phyloP scores from a whole-genome alignment of 2,797 vertebrate genomes.

The Lemur catta region DNA sequence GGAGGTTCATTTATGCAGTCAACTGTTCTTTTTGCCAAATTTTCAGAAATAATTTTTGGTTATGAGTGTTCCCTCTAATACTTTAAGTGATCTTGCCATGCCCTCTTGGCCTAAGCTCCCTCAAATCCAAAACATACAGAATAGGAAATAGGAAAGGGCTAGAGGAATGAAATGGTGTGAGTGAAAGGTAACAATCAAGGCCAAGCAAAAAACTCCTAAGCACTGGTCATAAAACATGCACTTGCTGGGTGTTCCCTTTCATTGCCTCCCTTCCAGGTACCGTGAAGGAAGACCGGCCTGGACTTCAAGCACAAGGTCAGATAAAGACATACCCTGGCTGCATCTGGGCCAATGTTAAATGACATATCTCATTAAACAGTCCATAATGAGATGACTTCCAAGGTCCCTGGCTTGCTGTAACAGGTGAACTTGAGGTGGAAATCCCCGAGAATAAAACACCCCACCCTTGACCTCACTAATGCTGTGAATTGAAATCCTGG shows the following conservation, averaged over 20 bases:
- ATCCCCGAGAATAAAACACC: neutral
- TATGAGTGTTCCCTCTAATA: neutral
- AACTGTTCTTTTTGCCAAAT: neutral
- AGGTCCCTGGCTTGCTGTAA: neutral
- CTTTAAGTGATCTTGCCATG: neutral
- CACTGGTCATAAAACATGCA: rapidly evolving
- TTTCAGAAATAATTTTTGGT: neutral
- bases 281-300: neutral
- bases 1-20: neutral
- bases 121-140: neutral
- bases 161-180: neutral
- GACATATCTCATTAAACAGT: neutral
- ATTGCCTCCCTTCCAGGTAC: neutral
- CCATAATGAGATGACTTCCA: neutral
- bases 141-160: neutral
- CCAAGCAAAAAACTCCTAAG: neutral
- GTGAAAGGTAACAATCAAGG: neutral
- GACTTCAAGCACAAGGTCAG: neutral
- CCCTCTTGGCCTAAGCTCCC: neutral
- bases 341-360: neutral
- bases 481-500: neutral
- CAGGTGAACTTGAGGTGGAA: neutral
- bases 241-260: neutral
- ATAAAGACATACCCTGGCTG: rapidly evolving
- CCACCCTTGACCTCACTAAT: neutral